Evolutionary conservation across 1,140 invertebrate species (phyloP).

Genomic region (Calycopis cecrops): DNA sequence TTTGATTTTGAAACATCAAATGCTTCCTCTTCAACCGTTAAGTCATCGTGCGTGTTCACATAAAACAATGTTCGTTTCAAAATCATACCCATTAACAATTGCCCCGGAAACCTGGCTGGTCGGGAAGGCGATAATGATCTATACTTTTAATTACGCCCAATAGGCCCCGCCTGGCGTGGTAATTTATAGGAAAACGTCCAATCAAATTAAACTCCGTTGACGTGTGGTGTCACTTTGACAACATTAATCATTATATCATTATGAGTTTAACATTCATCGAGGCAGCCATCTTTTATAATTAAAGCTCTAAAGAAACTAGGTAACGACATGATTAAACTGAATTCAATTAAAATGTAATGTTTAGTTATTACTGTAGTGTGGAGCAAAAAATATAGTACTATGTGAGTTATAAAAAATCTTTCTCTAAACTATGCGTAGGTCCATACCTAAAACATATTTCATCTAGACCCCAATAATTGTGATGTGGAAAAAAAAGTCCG

Average conservation of each 20-base stretch:
- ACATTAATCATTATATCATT: constrained; percentile 57
- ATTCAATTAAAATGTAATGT: too few species aligned
- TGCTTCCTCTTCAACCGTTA: constrained; percentile 15
- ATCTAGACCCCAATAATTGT: too few species aligned
- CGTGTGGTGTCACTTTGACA: constrained; percentile 50
- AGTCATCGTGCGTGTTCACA: constrained; percentile 34
- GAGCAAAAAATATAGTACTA: too few species aligned
- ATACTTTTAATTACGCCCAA: constrained; percentile 65
- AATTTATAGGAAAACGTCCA: constrained; percentile 66
- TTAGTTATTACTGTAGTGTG: too few species aligned
- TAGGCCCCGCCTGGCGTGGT: constrained; percentile 56
- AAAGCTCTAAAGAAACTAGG: too few species aligned
- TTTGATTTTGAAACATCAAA: background rate
- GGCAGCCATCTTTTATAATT: too few species aligned
- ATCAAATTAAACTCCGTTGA: constrained; percentile 56
- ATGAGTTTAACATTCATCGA: constrained; percentile 15
- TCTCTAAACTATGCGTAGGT: too few species aligned
- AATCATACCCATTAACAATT: constrained; percentile 46
- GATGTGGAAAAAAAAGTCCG: constrained; percentile 33
- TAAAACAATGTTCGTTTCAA: constrained; percentile 47
- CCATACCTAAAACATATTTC: too few species aligned
- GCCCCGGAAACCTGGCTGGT: constrained; percentile 59
- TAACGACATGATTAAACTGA: too few species aligned
- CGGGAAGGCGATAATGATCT: constrained; percentile 59
- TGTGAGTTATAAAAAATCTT: too few species aligned